Evolutionary conservation across 2,797 vertebrate genomes (phyloP).

Genomic region (Centroberyx gerrardi): DNA sequence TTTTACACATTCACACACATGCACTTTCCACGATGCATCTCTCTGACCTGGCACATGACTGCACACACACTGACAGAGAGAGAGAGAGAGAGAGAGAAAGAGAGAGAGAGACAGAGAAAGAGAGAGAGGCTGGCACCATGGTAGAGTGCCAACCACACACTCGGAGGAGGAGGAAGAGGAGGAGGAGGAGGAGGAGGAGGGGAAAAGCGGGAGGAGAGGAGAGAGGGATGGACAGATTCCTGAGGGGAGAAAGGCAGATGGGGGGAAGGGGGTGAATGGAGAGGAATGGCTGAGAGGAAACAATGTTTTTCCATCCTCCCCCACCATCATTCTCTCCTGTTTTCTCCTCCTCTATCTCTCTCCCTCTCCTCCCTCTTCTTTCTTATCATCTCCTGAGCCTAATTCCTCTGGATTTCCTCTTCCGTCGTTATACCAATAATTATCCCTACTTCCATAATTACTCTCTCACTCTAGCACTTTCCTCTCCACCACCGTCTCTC

Average conservation of each 20-base stretch:
- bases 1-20: constrained; percentile 72
- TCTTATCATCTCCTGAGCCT: constrained; percentile 36
- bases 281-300: constrained; percentile 53
- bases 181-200: constrained; percentile 33
- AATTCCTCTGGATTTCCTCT: constrained; percentile 23
- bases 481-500: constrained; percentile 21
- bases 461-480: constrained; percentile 46
- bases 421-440: constrained; percentile 63
- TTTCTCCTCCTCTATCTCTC: constrained; percentile 39
- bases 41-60: constrained; percentile 78
- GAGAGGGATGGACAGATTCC: constrained; percentile 79
- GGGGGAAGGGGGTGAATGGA: constrained; percentile 69
- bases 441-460: constrained; percentile 70
- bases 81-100: constrained; percentile 36
- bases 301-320: constrained; percentile 58
- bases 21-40: constrained; percentile 71
- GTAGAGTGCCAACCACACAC: constrained; percentile 70
- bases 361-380: constrained; percentile 15
- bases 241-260: constrained; percentile 74
- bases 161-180: constrained; percentile 31
- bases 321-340: constrained; percentile 33
- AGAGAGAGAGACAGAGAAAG: constrained; percentile 39
- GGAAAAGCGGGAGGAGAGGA: constrained; percentile 55
- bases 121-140: constrained; percentile 60
- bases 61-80: constrained; percentile 56